These are phyloP conservation scores for Andinoacara biseriatus DNA, from an alignment of 2,113 vertebrate species.

Conservation along the genomic window DNA sequence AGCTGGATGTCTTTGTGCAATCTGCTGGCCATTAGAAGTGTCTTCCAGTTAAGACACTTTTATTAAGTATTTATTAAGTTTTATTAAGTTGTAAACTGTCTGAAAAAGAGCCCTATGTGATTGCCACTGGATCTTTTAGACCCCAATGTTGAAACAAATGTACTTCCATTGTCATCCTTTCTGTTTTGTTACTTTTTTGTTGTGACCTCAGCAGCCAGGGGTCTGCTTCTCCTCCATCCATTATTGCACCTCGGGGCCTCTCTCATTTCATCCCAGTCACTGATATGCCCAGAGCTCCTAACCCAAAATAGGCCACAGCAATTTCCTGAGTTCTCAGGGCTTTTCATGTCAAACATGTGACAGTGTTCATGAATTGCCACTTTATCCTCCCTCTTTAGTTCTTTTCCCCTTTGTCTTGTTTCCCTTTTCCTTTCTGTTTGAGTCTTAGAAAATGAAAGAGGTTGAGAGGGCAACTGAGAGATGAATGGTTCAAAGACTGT, in stretches of 20 bases:
- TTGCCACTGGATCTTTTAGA: not conserved
- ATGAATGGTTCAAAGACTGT: slow-evolving; percentile 32
- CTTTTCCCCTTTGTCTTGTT: slow-evolving; percentile 7
- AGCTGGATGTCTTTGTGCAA: not conserved
- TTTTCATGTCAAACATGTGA: slow-evolving; percentile 57
- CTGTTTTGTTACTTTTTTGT: slow-evolving; percentile 13
- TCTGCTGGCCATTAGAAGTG: not conserved
- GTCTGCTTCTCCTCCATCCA: slow-evolving; percentile 21
- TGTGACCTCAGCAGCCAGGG: slow-evolving; percentile 49
- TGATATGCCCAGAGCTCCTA: slow-evolving; percentile 67
- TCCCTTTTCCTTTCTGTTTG: slow-evolving; percentile 9
- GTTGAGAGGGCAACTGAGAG: not conserved
- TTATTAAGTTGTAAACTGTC: not conserved
- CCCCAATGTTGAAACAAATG: not conserved
- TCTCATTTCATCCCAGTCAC: slow-evolving; percentile 67
- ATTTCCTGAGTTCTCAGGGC: slow-evolving; percentile 53
- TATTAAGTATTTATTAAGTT: not conserved
- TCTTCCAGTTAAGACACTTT: not conserved
- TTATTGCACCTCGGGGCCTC: slow-evolving; percentile 41
- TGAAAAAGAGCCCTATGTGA: not conserved
- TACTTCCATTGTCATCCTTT: not conserved
- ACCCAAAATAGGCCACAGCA: slow-evolving; percentile 56
- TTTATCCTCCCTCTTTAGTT: slow-evolving; percentile 17
- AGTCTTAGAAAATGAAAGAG: slow-evolving; percentile 5
- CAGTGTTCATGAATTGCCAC: slow-evolving; percentile 30